phyloP scores from a whole-genome alignment of 1,140 invertebrate species.

The Orussus abietinus region DNA sequence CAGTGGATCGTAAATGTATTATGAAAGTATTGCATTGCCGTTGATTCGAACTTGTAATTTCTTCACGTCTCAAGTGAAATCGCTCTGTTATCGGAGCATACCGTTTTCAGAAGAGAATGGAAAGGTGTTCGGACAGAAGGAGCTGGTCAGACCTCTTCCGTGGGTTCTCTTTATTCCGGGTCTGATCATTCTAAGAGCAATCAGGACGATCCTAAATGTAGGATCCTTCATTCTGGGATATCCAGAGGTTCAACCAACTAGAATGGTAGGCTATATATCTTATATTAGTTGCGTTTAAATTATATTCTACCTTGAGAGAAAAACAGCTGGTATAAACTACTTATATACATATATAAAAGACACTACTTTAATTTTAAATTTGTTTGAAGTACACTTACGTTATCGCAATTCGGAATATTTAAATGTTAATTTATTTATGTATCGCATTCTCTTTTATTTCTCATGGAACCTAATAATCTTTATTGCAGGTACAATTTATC shows the following conservation, averaged over 20 bases:
- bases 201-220: constrained; percentile 48
- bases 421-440: constrained; percentile 4
- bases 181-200: constrained; percentile 49
- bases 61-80: too few species aligned
- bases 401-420: constrained; percentile 1
- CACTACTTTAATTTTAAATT: constrained; percentile 2
- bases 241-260: constrained; percentile 48
- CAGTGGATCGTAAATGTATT: too few species aligned
- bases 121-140: constrained; percentile 35
- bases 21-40: too few species aligned
- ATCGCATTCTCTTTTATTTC: constrained; percentile 4
- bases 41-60: too few species aligned
- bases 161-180: constrained; percentile 58
- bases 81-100: too few species aligned
- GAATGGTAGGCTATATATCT: constrained; percentile 46
- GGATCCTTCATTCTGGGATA: constrained; percentile 48
- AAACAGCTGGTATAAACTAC: too few species aligned
- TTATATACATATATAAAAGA: neutral
- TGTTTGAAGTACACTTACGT: neutral
- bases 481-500: constrained; percentile 47
- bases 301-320: too few species aligned
- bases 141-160: constrained; percentile 56
- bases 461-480: neutral
- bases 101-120: constrained; percentile 45
- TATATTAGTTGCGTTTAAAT: too few species aligned